These are phyloP conservation scores for Eilema depressum DNA, from an alignment of 2,888 invertebrate species.

Conservation along the genomic window DNA sequence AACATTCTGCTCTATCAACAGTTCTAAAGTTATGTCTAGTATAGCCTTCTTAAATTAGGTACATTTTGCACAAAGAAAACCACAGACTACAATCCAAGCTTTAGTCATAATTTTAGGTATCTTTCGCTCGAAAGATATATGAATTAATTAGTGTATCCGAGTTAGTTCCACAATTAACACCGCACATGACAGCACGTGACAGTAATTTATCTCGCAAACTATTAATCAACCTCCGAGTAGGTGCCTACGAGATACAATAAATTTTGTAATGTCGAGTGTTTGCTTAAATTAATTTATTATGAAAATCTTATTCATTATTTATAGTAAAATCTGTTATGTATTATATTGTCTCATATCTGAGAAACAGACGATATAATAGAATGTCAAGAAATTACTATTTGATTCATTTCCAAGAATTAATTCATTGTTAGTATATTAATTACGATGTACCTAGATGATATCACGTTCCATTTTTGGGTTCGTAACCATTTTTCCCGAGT, in stretches of 20 bases:
- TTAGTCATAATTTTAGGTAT: constrained; percentile 48
- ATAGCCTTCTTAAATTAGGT: background rate
- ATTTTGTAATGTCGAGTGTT: constrained; percentile 27
- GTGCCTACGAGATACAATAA: constrained; percentile 28
- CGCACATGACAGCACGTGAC: constrained; percentile 47
- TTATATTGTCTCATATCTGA: background rate
- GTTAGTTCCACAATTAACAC: constrained; percentile 46
- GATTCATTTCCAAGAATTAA: background rate
- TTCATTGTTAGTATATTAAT: background rate
- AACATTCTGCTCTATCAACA: no score
- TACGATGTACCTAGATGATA: background rate
- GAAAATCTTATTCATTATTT: constrained; percentile 18
- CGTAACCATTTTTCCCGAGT: background rate
- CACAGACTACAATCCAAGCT: constrained; percentile 1
- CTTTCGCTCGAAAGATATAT: constrained; percentile 29
- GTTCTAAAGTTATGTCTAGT: background rate
- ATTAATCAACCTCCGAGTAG: constrained; percentile 38
- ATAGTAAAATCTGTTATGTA: background rate
- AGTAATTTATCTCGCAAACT: constrained; percentile 50
- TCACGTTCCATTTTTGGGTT: background rate
- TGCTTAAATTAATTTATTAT: constrained; percentile 25
- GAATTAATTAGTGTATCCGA: constrained; percentile 23
- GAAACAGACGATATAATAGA: background rate
- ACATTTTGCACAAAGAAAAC: background rate
- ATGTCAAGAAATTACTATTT: background rate